A percentile compares a stretch with the other conserved stretches of the same genome.
Evolutionary conservation across 2,888 invertebrate species (phyloP).

Genomic region (Epirrhoe tristata): DNA sequence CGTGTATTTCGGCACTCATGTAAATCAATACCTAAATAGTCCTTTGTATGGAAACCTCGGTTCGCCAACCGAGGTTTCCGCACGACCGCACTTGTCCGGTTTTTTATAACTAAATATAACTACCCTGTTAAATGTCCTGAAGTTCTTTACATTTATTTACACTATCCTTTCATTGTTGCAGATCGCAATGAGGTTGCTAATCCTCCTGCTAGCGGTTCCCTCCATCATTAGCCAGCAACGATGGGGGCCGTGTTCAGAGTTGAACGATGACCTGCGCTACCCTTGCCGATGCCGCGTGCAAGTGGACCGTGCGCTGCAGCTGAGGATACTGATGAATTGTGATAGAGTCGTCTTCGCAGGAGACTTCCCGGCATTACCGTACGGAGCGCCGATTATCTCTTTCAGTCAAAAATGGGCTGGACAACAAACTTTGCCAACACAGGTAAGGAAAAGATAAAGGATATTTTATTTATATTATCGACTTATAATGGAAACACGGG

Average conservation of each 20-base stretch:
- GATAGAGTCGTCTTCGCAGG: slow-evolving; percentile 92
- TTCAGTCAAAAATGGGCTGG: slow-evolving; percentile 93
- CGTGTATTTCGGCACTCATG: no score
- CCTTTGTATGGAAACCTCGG: no score
- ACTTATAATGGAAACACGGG: no score
- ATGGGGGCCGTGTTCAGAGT: slow-evolving; percentile 91
- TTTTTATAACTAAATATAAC: no score
- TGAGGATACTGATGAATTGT: slow-evolving; percentile 90
- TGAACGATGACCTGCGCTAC: slow-evolving; percentile 90
- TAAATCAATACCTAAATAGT: no score
- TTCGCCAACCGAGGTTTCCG: no score
- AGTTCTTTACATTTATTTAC: background rate
- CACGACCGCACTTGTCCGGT: no score
- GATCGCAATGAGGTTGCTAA: slow-evolving; percentile 69
- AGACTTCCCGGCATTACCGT: slow-evolving; percentile 91
- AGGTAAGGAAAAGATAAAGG: slow-evolving; percentile 74
- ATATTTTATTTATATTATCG: no score
- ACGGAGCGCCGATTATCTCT: slow-evolving; percentile 91
- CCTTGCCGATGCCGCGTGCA: slow-evolving; percentile 87
- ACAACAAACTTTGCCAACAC: slow-evolving; percentile 92
- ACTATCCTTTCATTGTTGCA: slow-evolving; percentile 48
- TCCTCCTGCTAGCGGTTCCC: slow-evolving; percentile 65
- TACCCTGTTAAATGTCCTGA: no score
- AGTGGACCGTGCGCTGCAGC: slow-evolving; percentile 79
- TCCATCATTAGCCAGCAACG: slow-evolving; percentile 66